Evolutionary conservation across 2,113 vertebrate species (phyloP), one percentile per base, ranked within the genome.

Genomic region (Microcebus lehilahytsara): DNA sequence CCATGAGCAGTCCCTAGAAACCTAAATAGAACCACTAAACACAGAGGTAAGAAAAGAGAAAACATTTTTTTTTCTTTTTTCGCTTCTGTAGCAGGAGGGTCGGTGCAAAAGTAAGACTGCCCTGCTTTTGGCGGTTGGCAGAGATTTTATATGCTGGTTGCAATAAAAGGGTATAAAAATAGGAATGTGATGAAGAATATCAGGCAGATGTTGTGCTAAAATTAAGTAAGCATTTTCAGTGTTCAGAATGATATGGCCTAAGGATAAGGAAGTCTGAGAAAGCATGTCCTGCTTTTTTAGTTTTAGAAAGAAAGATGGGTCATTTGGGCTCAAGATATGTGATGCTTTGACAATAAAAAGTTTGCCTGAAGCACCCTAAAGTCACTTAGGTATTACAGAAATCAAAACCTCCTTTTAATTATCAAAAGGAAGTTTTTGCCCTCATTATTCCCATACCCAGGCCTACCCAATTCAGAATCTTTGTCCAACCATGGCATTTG

Each of bases 151-250:
- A 86, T 66, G 14, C 51, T 90, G 49, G 6, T 85, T 95, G 60
- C 42, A 91, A 90, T 64, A 66, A 92, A 95, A 90, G 7, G 1
- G 14, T 37, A 90, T 94, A 42, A 89, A 91, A 75, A 92, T 84
- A 92, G 75, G 34, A 86, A 92, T 53, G 20, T 46, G 32, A 78
- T 20, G 22, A 83, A 23, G 62, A 12, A 71, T 80, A 9, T 23
- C 53, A 92, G 49, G 30, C 60, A 88, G 58, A 80, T 46, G 20
- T 67, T 96, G 34, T 71, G 14, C 72, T 56, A 75, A 77, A 94
- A 60, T 94, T 23, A 60, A 78, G 27, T 19, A 92, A 69, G 49
- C 51, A 71, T 71, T 93, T 58, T 91, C n/a, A 87, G n/a, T 91
- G 62, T 95, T 34, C 22, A 81, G 46, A 94, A 75, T 51, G 40